A percentile compares a stretch with the other conserved stretches of the same genome.
These are phyloP conservation scores for Dipodomys stephensi DNA, from an alignment of 2,113 vertebrate species.

Conservation along the genomic window DNA sequence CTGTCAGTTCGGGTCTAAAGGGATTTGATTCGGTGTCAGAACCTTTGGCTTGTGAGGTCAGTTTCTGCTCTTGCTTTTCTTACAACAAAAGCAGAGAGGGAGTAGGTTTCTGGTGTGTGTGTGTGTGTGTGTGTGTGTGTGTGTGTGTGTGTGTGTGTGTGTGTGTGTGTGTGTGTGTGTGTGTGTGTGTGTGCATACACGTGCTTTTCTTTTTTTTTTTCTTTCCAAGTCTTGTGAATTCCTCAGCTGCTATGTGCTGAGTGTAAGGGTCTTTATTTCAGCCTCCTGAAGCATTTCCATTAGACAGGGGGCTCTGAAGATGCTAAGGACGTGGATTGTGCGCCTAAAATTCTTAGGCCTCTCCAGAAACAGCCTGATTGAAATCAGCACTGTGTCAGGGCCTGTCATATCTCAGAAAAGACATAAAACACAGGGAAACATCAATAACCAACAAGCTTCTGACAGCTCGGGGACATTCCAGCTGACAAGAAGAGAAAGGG, in stretches of 20 bases:
- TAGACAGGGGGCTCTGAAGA: slow-evolving; percentile 90
- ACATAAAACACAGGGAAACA: slow-evolving; percentile 99
- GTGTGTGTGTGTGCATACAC: neutral
- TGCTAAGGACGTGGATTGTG: slow-evolving; percentile 84
- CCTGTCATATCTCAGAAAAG: slow-evolving; percentile 97
- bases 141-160: neutral
- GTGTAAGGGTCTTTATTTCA: slow-evolving; percentile 89
- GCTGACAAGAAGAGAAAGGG: slow-evolving; percentile 94
- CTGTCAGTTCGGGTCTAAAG: slow-evolving; percentile 96
- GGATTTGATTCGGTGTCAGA: slow-evolving; percentile 98
- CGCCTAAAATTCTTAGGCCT: slow-evolving; percentile 87
- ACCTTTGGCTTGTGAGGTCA: slow-evolving; percentile 97
- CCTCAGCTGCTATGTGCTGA: slow-evolving; percentile 89
- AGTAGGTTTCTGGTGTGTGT: neutral
- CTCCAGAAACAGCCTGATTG: slow-evolving; percentile 95
- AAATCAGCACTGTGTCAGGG: slow-evolving; percentile 98
- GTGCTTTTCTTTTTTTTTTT: slow-evolving; percentile 39
- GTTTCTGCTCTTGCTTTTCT: slow-evolving; percentile 94
- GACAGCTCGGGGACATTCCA: slow-evolving; percentile 95
- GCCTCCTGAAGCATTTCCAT: slow-evolving; percentile 97
- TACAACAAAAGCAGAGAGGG: slow-evolving; percentile 91
- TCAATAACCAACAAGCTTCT: slow-evolving; percentile 99
- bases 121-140: neutral
- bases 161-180: neutral
- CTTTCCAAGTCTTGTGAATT: slow-evolving; percentile 88